A percentile compares a stretch with the other conserved stretches of the same genome.
These are phyloP conservation scores for Rhopalosiphum maidis DNA, from an alignment of 1,140 invertebrate genomes.

Conservation along the genomic window DNA sequence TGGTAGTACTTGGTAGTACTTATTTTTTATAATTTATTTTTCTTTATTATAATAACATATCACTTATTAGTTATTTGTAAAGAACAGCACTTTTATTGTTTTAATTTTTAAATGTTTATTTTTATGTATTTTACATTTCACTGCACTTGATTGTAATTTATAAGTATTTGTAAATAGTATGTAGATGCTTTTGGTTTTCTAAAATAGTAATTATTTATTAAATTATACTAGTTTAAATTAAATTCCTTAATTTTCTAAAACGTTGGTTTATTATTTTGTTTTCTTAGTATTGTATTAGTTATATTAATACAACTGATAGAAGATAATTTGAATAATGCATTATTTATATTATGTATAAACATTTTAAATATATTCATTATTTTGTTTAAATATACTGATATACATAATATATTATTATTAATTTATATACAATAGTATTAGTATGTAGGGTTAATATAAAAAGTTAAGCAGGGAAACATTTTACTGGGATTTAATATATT, in stretches of 20 bases:
- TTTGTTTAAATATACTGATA: not conserved
- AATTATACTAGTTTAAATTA: not conserved
- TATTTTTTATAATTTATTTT: not conserved
- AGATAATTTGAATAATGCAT: not conserved
- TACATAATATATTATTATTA: slow-evolving; percentile 21
- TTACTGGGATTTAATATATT: not conserved
- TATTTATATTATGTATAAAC: not conserved
- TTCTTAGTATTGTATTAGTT: not conserved
- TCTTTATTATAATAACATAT: not conserved
- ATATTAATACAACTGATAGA: not conserved
- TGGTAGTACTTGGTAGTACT: not conserved
- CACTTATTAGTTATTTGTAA: not conserved
- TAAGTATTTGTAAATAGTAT: not conserved
- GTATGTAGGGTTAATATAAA: not conserved
- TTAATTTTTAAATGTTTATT: not conserved
- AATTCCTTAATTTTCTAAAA: not conserved
- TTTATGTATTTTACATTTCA: not conserved
- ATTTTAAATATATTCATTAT: slow-evolving; percentile 31
- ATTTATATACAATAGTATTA: slow-evolving; percentile 10
- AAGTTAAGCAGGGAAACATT: slow-evolving; percentile 36
- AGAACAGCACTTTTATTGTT: not conserved
- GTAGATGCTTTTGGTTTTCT: not conserved
- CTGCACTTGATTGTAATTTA: not conserved
- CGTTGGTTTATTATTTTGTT: not conserved
- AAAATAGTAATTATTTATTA: not conserved